Evolutionary conservation across 1,140 invertebrate species (phyloP).

Genomic region (Steinernema feltiae): DNA sequence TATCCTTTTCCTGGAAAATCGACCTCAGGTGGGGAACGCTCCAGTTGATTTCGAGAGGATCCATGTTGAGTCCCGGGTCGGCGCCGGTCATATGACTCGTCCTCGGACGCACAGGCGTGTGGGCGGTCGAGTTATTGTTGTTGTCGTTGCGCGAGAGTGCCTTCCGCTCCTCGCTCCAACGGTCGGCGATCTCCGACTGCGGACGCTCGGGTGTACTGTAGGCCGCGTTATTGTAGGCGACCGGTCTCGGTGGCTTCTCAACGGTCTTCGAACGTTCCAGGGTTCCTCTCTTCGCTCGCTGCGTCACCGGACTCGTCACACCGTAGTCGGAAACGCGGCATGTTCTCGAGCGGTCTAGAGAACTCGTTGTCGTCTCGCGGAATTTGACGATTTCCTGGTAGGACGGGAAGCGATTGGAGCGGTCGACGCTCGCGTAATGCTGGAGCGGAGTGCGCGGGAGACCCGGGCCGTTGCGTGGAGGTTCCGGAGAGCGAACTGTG

Average conservation of each 20-base stretch:
- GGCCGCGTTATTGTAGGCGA: background rate
- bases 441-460: conserved; percentile 1
- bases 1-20: conserved; percentile 27
- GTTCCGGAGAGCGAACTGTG: background rate
- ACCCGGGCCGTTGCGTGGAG: background rate
- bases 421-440: background rate
- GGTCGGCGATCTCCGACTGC: conserved; percentile 10
- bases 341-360: conserved; percentile 2
- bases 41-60: conserved; percentile 40
- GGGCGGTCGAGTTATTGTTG: conserved; percentile 11
- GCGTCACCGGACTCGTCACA: background rate
- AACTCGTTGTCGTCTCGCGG: conserved; percentile 4
- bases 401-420: background rate
- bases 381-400: conserved; percentile 7
- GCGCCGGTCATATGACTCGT: background rate
- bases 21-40: conserved; percentile 31
- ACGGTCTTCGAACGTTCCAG: background rate
- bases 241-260: background rate
- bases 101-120: conserved; percentile 20
- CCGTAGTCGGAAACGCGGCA: background rate
- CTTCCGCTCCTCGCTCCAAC: background rate
- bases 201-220: background rate
- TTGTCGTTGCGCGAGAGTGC: background rate
- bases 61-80: conserved; percentile 21
- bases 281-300: background rate